Conservation (phyloP, 2,113 vertebrate species). For the Otis tarda region DNA sequence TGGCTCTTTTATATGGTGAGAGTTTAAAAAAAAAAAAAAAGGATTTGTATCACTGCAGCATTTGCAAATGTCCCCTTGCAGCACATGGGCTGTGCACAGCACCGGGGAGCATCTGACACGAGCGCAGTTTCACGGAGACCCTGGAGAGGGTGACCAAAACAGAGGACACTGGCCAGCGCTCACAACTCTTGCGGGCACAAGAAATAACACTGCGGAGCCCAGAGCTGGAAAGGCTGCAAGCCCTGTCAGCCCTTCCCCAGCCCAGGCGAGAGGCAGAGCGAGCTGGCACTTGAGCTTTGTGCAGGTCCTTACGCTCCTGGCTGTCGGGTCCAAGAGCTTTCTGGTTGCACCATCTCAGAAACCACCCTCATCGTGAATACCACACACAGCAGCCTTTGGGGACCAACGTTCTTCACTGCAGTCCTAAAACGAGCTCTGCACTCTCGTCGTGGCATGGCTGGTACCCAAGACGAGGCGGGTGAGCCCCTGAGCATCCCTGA, state of each 20-base stretch:
- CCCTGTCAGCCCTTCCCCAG: not conserved
- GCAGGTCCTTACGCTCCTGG: not conserved
- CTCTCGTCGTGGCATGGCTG: not conserved
- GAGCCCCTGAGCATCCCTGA: not conserved
- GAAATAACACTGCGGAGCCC: not conserved
- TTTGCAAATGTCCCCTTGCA: not conserved
- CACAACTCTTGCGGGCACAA: not conserved
- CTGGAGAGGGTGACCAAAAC: not conserved
- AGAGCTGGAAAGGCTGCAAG: not conserved
- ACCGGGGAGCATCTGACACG: not conserved
- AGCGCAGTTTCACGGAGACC: not conserved
- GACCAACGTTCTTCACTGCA: rapidly evolving
- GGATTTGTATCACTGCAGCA: not conserved
- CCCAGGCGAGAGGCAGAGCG: not conserved
- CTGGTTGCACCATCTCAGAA: not conserved
- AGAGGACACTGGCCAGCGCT: too few relatives aligned
- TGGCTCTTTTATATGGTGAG: not conserved
- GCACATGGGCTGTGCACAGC: not conserved
- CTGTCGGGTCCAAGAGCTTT: not conserved
- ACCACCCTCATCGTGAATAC: not conserved
- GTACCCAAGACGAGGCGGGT: not conserved
- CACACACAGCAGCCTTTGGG: not conserved
- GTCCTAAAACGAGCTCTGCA: not conserved
- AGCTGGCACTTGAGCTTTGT: not conserved
- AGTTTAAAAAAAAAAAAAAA: not conserved